These are phyloP conservation scores for Bombus superbus DNA, from an alignment of 1,140 invertebrate species.

Conservation along the genomic window DNA sequence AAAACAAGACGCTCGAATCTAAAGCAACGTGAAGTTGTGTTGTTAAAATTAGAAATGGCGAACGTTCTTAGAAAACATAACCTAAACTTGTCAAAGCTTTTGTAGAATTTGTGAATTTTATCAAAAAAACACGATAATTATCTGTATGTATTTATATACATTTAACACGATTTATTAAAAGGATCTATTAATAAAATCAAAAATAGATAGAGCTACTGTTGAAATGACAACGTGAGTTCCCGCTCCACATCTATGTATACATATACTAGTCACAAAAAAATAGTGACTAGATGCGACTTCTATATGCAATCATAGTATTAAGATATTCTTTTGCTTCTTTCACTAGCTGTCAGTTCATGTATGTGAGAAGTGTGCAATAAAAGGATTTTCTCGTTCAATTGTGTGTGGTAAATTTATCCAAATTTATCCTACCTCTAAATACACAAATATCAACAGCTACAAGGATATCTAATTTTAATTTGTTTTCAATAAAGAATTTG, in stretches of 20 bases:
- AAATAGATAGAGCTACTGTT: neutral
- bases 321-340: too few relatives aligned
- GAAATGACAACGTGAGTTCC: too few relatives aligned
- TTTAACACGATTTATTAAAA: neutral
- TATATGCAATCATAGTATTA: too few relatives aligned
- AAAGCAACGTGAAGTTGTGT: neutral
- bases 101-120: neutral
- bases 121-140: neutral
- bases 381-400: too few relatives aligned
- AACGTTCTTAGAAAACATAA: neutral
- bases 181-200: neutral
- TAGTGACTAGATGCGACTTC: too few relatives aligned
- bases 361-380: too few relatives aligned
- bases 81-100: constrained; percentile 7
- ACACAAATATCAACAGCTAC: neutral
- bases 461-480: neutral
- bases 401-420: too few relatives aligned
- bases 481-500: neutral
- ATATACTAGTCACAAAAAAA: too few relatives aligned
- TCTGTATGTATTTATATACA: neutral
- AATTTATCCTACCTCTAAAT: too few relatives aligned
- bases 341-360: too few relatives aligned
- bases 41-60: neutral
- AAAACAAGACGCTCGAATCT: neutral
- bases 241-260: too few relatives aligned